Base-by-base conservation (phyloP, 92 coral and sea anemone species). In the Micromussa lordhowensis region DNA sequence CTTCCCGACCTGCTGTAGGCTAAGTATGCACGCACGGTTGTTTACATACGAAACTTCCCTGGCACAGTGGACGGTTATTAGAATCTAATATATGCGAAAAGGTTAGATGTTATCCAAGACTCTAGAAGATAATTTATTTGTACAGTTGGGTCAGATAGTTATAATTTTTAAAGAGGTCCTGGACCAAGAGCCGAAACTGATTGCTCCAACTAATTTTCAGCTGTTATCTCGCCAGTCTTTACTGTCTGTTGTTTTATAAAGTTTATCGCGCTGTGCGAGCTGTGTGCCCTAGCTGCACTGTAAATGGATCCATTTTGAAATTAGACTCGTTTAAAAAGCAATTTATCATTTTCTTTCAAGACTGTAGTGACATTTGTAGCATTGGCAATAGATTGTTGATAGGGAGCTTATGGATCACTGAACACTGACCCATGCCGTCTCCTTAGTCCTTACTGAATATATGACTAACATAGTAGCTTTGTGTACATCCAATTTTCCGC, bases 261-360 rank as follows among this genome's bases (percentile, higher is more conserved):
- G 81, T 76, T 84, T 77, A 85, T 76, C 82, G 63, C 82, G 28
- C 32, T 85, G 64, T 76, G 88, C 51, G 88, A 85, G 88, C 76
- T 85, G 88, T 70, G 24, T 85, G 44, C 31, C 40, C 38, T 58
- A 76, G 59, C 32, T 53, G 34, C 78, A 24, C 26, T 55, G 88
- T 72, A 74, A 75, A 73, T 74, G 49, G 71, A 84, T 15, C 59
- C 53, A 44, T n/a, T 73, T 75, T 26, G 24, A 35, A 55, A 72
- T 54, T n/a, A 24, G 69, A 57, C 74, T 85, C 88, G 76, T 38
- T 77, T 77, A 64, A 86, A 86, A 30, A 86, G 83, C 89, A 77
- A 86, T 77, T 86, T 75, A 86, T 86, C 89, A 86, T 78, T 86
- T 84, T 86, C 83, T 86, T 77, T 86, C 89, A 77, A 61, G 89